Evolutionary conservation across 1,140 invertebrate genomes (phyloP).

Genomic region (Thaumatotibia leucotreta): DNA sequence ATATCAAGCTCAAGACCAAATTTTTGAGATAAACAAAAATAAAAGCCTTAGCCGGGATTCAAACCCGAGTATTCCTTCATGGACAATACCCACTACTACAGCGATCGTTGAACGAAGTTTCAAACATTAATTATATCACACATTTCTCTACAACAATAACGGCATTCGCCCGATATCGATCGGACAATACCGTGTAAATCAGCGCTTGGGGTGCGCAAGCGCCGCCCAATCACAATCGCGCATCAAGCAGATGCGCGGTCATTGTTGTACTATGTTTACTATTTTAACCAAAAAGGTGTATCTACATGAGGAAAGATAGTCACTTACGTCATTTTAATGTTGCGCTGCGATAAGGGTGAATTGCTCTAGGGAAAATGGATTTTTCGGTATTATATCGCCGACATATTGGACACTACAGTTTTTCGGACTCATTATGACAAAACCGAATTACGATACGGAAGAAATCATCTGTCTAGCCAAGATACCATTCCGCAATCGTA

Average conservation of each 20-base stretch:
- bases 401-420: neutral
- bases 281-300: neutral
- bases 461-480: no score
- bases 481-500: no score
- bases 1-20: no score
- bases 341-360: neutral
- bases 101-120: no score
- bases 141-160: constrained; percentile 26
- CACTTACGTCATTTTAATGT: neutral
- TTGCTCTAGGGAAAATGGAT: neutral
- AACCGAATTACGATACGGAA: no score
- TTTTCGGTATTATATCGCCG: neutral
- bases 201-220: constrained; percentile 44
- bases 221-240: constrained; percentile 51
- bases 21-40: no score
- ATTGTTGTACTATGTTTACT: constrained; percentile 34
- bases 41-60: no score
- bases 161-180: constrained; percentile 64
- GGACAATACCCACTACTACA: no score
- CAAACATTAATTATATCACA: no score
- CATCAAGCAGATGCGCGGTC: constrained; percentile 58
- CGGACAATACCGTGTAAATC: constrained; percentile 53
- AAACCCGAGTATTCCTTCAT: no score
- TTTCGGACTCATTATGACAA: neutral
- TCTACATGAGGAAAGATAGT: neutral